Evolutionary conservation across 2,797 vertebrate genomes (phyloP).

Genomic region (Kryptolebias ocellatus): DNA sequence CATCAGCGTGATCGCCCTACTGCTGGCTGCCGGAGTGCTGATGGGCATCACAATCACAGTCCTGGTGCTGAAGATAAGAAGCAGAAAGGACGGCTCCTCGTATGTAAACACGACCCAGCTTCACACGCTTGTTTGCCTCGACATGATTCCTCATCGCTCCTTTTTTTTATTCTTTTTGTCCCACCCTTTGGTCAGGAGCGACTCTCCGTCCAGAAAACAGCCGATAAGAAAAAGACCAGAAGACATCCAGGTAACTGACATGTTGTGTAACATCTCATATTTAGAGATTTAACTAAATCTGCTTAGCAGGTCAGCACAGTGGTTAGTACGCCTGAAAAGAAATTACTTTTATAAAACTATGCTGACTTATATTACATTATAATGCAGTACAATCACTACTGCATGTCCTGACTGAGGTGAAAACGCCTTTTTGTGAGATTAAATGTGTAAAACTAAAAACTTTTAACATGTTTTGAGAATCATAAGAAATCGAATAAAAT

Average conservation of each 20-base stretch:
- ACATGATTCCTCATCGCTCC: neutral
- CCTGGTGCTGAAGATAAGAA: slow-evolving; percentile 84
- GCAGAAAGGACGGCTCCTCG: slow-evolving; percentile 75
- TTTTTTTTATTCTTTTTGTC: neutral
- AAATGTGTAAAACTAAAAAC: too few relatives aligned
- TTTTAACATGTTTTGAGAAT: too few relatives aligned
- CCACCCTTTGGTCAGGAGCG: slow-evolving; percentile 48
- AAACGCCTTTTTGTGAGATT: too few relatives aligned
- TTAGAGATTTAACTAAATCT: slow-evolving; percentile 2
- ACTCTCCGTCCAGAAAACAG: slow-evolving; percentile 69
- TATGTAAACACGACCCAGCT: slow-evolving; percentile 71
- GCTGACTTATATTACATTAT: too few relatives aligned
- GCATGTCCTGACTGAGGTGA: too few relatives aligned
- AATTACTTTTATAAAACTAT: neutral
- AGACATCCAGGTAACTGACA: slow-evolving; percentile 68
- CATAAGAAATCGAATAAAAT: too few relatives aligned
- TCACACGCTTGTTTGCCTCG: neutral
- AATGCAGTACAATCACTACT: too few relatives aligned
- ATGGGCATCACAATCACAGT: slow-evolving; percentile 83
- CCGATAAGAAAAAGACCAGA: slow-evolving; percentile 73
- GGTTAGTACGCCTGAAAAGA: neutral
- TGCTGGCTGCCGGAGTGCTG: slow-evolving; percentile 82
- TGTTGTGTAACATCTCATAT: slow-evolving; percentile 4
- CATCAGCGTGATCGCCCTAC: slow-evolving; percentile 84
- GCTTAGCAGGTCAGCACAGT: neutral